Conservation (phyloP, 2,888 invertebrate species). For the Xestia rhomboidea region DNA sequence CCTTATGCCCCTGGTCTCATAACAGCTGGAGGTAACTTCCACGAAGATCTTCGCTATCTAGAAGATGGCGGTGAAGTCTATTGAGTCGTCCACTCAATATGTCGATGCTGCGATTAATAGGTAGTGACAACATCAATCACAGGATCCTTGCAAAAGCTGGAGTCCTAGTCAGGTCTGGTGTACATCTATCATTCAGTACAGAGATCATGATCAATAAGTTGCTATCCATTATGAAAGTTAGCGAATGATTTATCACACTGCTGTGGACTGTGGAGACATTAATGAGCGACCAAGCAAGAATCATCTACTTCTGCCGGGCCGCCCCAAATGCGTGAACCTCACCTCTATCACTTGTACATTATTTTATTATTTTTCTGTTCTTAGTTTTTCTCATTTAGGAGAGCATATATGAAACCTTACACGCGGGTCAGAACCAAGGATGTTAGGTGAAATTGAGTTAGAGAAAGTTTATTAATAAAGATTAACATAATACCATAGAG, state of each 20-base stretch:
- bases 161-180: neutral
- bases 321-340: neutral
- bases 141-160: neutral
- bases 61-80: too few species aligned
- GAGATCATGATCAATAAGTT: neutral
- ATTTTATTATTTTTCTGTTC: neutral
- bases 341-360: neutral
- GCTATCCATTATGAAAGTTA: neutral
- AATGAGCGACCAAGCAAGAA: neutral
- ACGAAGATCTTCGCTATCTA: too few species aligned
- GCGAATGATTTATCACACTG: neutral
- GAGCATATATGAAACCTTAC: neutral
- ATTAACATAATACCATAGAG: constrained; percentile 2
- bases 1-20: too few species aligned
- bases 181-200: too few species aligned
- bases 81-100: neutral
- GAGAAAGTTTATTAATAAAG: neutral
- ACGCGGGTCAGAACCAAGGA: neutral
- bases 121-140: neutral
- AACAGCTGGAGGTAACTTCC: too few species aligned
- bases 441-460: neutral
- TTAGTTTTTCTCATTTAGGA: neutral
- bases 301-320: neutral
- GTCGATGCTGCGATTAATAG: neutral
- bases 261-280: neutral